Conservation (phyloP, 2,797 vertebrate species). For the Bovichtus variegatus region DNA sequence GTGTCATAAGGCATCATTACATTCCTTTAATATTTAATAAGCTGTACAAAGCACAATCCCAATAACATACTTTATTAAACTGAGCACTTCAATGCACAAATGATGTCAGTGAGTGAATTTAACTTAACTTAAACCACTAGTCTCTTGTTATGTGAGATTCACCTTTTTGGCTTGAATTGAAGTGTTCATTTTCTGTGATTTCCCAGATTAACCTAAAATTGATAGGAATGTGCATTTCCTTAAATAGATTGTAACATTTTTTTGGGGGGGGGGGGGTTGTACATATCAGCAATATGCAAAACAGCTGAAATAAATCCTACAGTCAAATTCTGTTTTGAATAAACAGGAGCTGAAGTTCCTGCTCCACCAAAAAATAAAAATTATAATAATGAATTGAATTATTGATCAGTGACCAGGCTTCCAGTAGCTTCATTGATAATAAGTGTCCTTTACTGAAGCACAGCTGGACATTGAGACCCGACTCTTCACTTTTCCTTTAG, state of each 20-base stretch:
- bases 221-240: background rate
- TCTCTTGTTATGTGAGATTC: background rate
- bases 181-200: background rate
- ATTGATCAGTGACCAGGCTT: background rate
- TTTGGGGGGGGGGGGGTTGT: fast-evolving
- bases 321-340: background rate
- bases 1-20: conserved; percentile 8
- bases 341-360: conserved; percentile 5
- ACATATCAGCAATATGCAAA: background rate
- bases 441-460: background rate
- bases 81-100: conserved; percentile 34
- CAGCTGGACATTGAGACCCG: background rate
- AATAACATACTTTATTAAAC: conserved; percentile 2
- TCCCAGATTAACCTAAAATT: background rate
- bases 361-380: conserved; percentile 20
- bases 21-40: conserved; percentile 20
- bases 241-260: background rate
- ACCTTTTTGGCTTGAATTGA: background rate
- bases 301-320: background rate
- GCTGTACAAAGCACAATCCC: conserved; percentile 1
- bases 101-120: background rate
- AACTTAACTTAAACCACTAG: background rate
- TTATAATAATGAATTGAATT: no score
- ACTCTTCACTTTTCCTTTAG: background rate
- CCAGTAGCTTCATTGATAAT: background rate